Conservation (phyloP, 2,888 invertebrate genomes). For the Eutolmus rufibarbis region DNA sequence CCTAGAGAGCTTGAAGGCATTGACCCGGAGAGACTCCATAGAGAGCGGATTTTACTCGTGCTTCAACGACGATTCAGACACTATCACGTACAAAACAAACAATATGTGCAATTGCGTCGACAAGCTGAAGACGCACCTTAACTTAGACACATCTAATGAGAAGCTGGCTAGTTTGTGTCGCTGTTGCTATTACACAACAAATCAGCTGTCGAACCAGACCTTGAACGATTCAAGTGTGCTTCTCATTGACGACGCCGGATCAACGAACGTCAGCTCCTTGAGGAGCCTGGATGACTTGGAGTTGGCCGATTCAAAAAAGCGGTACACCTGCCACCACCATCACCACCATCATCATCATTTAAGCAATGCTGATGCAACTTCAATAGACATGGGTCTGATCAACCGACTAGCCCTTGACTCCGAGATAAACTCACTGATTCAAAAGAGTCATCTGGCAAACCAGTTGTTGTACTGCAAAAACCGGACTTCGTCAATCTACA, state of each 20-base stretch:
- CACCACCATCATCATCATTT: slow-evolving; percentile 56
- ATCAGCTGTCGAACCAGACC: slow-evolving; percentile 52
- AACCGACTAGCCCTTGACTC: slow-evolving; percentile 64
- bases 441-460: slow-evolving; percentile 63
- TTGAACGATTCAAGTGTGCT: slow-evolving; percentile 65
- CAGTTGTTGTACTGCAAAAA: slow-evolving; percentile 69
- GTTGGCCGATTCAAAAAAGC: slow-evolving; percentile 57
- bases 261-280: slow-evolving; percentile 66
- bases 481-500: slow-evolving; percentile 82
- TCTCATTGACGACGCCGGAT: slow-evolving; percentile 67
- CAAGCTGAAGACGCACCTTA: slow-evolving; percentile 57
- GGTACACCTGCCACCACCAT: slow-evolving; percentile 46
- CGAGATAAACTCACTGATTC: slow-evolving; percentile 63
- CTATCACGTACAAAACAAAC: slow-evolving; percentile 62
- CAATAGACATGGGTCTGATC: slow-evolving; percentile 64
- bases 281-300: slow-evolving; percentile 70
- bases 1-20: slow-evolving; percentile 55
- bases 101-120: slow-evolving; percentile 55
- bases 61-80: slow-evolving; percentile 80
- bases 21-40: slow-evolving; percentile 82
- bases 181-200: slow-evolving; percentile 50
- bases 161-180: slow-evolving; percentile 60
- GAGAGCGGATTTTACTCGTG: slow-evolving; percentile 91
- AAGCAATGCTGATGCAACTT: slow-evolving; percentile 61
- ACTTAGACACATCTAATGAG: slow-evolving; percentile 57